Conservation (phyloP, 2,797 vertebrate genomes). For the Chelon auratus region DNA sequence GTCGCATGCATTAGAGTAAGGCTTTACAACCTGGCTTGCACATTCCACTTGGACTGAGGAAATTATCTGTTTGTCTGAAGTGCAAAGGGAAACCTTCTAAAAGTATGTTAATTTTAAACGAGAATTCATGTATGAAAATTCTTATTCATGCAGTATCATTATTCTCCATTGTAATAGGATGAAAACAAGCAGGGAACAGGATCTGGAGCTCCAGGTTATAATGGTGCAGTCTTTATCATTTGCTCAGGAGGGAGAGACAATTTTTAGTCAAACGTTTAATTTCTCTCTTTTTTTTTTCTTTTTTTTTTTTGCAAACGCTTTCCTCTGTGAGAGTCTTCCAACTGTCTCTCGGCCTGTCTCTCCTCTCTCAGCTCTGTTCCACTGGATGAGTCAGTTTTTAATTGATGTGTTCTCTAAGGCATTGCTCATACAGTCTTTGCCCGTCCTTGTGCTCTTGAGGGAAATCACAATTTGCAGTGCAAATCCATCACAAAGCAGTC, state of each 20-base stretch:
- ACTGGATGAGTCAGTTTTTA: constrained; percentile 78
- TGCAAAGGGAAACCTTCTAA: constrained; percentile 72
- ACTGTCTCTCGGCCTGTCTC: constrained; percentile 42
- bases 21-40: constrained; percentile 81
- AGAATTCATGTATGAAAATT: constrained; percentile 67
- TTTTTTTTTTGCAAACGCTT: constrained; percentile 55
- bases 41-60: constrained; percentile 73
- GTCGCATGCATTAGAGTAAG: constrained; percentile 82
- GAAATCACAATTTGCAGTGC: constrained; percentile 83
- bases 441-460: constrained; percentile 84
- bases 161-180: constrained; percentile 54
- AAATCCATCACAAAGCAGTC: constrained; percentile 79
- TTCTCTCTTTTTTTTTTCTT: constrained; percentile 5
- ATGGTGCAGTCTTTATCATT: constrained; percentile 51
- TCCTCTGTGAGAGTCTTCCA: constrained; percentile 46
- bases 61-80: constrained; percentile 65
- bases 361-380: constrained; percentile 72
- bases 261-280: constrained; percentile 43
- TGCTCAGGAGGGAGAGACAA: constrained; percentile 38
- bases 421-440: constrained; percentile 84
- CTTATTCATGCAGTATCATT: constrained; percentile 73
- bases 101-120: constrained; percentile 59
- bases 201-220: constrained; percentile 53
- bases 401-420: constrained; percentile 86
- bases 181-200: constrained; percentile 61